A percentile compares a stretch with the other conserved stretches of the same genome.
phyloP scores from a whole-genome alignment of 2,797 vertebrate genomes.

The Knipowitschia caucasica region DNA sequence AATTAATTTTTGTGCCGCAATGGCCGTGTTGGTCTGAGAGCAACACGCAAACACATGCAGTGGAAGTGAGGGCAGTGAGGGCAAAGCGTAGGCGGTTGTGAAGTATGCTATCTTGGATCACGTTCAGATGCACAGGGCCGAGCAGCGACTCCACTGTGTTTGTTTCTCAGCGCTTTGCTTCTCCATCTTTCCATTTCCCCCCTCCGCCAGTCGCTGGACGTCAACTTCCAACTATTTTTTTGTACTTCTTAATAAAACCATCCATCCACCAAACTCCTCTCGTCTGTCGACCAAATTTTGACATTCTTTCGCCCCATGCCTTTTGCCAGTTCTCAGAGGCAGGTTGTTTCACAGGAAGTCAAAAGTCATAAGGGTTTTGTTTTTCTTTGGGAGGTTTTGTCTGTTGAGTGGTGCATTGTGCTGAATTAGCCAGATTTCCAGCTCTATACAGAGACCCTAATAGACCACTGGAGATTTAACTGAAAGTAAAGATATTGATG shows the following conservation, averaged over 20 bases:
- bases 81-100: conserved; percentile 43
- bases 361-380: conserved; percentile 49
- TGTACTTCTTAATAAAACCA: conserved; percentile 14
- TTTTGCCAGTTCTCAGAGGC: conserved; percentile 43
- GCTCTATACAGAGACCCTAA: conserved; percentile 59
- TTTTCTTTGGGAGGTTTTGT: conserved; percentile 6
- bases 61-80: conserved; percentile 40
- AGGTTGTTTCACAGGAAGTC: conserved; percentile 66
- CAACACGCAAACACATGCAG: conserved; percentile 34
- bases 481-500: conserved; percentile 14
- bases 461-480: conserved; percentile 53
- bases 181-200: conserved; percentile 46
- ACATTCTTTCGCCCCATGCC: conserved; percentile 32
- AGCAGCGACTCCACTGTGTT: conserved; percentile 60
- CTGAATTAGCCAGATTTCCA: conserved; percentile 70
- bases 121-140: conserved; percentile 44
- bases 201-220: conserved; percentile 26
- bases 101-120: conserved; percentile 58
- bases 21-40: conserved; percentile 45
- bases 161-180: conserved; percentile 42
- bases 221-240: conserved; percentile 11
- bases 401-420: conserved; percentile 34
- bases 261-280: conserved; percentile 31
- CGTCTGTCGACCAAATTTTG: conserved; percentile 35
- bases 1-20: not conserved